phyloP scores from a whole-genome alignment of 1,140 invertebrate genomes.

The Drosophila yakuba region DNA sequence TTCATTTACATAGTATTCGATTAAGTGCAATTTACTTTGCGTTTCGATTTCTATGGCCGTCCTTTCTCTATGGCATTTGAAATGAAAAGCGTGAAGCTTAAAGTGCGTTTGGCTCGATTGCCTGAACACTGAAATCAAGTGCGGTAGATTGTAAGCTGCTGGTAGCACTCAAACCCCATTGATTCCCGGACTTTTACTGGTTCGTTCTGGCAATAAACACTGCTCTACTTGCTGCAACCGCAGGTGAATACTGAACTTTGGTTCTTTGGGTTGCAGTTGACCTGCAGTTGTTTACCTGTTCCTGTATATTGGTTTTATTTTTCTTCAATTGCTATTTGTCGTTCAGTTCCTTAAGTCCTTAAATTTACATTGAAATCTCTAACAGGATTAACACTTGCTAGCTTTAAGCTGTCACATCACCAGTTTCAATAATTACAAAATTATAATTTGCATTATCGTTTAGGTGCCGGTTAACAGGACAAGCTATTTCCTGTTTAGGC shows the following conservation, averaged over 20 bases:
- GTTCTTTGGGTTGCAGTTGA: too few relatives aligned
- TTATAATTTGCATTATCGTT: background rate
- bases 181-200: constrained; percentile 39
- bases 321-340: too few relatives aligned
- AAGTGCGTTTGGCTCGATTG: constrained; percentile 49
- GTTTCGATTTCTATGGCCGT: background rate
- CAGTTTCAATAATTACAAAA: background rate
- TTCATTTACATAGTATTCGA: constrained; percentile 69
- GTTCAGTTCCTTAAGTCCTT: too few relatives aligned
- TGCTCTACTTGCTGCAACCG: background rate
- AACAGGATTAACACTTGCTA: too few relatives aligned
- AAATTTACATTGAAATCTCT: too few relatives aligned
- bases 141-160: constrained; percentile 4
- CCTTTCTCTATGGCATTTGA: constrained; percentile 17
- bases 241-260: constrained; percentile 1
- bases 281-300: too few relatives aligned
- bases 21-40: constrained; percentile 65
- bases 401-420: background rate
- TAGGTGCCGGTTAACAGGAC: background rate
- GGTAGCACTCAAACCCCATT: constrained; percentile 29
- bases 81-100: constrained; percentile 39
- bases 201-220: constrained; percentile 22
- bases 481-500: background rate
- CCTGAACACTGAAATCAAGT: constrained; percentile 16
- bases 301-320: too few relatives aligned